These are phyloP conservation scores for Tineola bisselliella DNA, from an alignment of 2,888 invertebrate species.

Conservation along the genomic window DNA sequence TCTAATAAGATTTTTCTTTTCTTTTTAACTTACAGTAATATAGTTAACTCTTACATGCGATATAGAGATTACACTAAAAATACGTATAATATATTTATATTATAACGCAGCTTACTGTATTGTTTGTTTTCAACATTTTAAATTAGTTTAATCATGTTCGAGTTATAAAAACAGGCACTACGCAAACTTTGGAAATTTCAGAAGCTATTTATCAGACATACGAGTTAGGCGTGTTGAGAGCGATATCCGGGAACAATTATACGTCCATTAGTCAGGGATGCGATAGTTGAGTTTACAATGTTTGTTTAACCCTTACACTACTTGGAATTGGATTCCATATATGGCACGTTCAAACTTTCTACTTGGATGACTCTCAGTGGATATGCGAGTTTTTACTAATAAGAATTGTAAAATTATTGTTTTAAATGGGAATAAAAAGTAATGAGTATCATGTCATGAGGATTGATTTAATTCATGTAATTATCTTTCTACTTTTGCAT, in stretches of 20 bases:
- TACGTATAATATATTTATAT: too few relatives aligned
- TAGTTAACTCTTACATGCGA: too few relatives aligned
- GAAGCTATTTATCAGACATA: slow-evolving; percentile 8
- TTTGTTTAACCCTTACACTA: background rate
- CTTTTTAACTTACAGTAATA: background rate
- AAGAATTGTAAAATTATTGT: background rate
- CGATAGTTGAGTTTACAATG: slow-evolving; percentile 16
- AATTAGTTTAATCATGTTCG: too few relatives aligned
- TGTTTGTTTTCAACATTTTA: too few relatives aligned
- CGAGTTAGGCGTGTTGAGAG: slow-evolving; percentile 14
- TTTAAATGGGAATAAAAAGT: background rate
- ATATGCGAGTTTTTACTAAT: background rate
- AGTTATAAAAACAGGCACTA: background rate
- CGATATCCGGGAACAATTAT: slow-evolving; percentile 35
- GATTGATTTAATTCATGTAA: too few relatives aligned
- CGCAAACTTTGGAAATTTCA: background rate
- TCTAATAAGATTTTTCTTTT: background rate
- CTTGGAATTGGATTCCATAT: background rate
- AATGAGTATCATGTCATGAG: background rate
- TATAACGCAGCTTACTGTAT: too few relatives aligned
- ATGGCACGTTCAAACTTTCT: background rate
- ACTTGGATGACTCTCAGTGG: background rate
- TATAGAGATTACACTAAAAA: too few relatives aligned
- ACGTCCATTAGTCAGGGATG: slow-evolving; percentile 53
- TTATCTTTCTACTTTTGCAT: too few relatives aligned